Evolutionary conservation across 2,888 invertebrate species (phyloP).

Genomic region (Sesia apiformis): DNA sequence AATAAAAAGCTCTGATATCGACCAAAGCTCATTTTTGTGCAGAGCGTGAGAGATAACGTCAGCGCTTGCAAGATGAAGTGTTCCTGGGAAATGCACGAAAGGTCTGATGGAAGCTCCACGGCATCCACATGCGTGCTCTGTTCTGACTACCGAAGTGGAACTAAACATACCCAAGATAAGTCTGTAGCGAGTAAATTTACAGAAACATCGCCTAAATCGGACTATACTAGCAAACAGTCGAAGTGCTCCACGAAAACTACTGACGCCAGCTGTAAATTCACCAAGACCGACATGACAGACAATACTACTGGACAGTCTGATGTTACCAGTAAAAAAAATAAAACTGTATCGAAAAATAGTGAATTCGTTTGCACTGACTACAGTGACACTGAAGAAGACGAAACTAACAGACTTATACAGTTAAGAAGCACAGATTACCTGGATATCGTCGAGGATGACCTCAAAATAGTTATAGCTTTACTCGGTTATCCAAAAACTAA

Average conservation of each 20-base stretch:
- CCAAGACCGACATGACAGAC: constrained; percentile 11
- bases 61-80: constrained; percentile 30
- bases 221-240: constrained; percentile 13
- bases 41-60: constrained; percentile 41
- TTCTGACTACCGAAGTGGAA: constrained; percentile 30
- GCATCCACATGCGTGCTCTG: constrained; percentile 55
- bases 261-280: constrained; percentile 15
- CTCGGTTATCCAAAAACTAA: constrained; percentile 56
- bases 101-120: constrained; percentile 42
- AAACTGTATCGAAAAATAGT: constrained; percentile 17
- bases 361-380: constrained; percentile 39
- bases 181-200: constrained; percentile 23
- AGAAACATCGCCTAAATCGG: constrained; percentile 2
- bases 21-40: constrained; percentile 39
- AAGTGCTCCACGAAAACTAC: constrained; percentile 11
- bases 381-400: constrained; percentile 42
- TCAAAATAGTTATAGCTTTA: constrained; percentile 50
- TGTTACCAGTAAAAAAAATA: constrained; percentile 5
- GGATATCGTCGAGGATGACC: constrained; percentile 46
- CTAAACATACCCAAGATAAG: constrained; percentile 22
- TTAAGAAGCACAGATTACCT: constrained; percentile 48
- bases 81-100: constrained; percentile 29
- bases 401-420: constrained; percentile 49
- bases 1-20: neutral
- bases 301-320: constrained; percentile 30